Evolutionary conservation across 2,113 vertebrate genomes (phyloP).

Genomic region (Engraulis encrasicolus): DNA sequence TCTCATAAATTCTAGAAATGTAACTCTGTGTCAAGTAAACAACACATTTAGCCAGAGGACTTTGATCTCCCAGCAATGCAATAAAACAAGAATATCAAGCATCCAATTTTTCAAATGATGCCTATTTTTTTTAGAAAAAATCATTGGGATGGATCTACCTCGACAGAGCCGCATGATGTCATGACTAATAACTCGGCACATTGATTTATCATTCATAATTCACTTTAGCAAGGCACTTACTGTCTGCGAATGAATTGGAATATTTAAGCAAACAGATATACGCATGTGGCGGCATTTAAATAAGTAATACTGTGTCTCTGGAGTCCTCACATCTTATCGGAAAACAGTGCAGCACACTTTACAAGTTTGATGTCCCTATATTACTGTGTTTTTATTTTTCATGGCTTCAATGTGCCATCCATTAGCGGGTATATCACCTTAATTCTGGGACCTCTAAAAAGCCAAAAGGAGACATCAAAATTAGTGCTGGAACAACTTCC

Average conservation of each 20-base stretch:
- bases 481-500: not conserved
- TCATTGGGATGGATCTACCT: constrained; percentile 57
- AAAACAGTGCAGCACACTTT: constrained; percentile 61
- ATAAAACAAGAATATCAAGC: not conserved
- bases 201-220: constrained; percentile 76
- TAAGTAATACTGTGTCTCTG: constrained; percentile 72
- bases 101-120: constrained; percentile 46
- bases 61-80: not conserved
- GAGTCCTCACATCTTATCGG: constrained; percentile 61
- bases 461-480: not conserved
- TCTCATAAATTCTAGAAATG: constrained; percentile 9
- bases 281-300: constrained; percentile 73
- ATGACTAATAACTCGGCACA: constrained; percentile 74
- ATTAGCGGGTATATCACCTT: constrained; percentile 64
- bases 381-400: constrained; percentile 68
- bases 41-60: not conserved
- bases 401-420: constrained; percentile 62
- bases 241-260: constrained; percentile 76
- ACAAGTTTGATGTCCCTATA: constrained; percentile 67
- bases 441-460: not conserved
- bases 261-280: constrained; percentile 78
- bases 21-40: constrained; percentile 7
- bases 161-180: constrained; percentile 65
- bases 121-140: constrained; percentile 41
- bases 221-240: constrained; percentile 75